Base-by-base conservation (phyloP, 2,888 invertebrate genomes). In the Tinea semifulvella region DNA sequence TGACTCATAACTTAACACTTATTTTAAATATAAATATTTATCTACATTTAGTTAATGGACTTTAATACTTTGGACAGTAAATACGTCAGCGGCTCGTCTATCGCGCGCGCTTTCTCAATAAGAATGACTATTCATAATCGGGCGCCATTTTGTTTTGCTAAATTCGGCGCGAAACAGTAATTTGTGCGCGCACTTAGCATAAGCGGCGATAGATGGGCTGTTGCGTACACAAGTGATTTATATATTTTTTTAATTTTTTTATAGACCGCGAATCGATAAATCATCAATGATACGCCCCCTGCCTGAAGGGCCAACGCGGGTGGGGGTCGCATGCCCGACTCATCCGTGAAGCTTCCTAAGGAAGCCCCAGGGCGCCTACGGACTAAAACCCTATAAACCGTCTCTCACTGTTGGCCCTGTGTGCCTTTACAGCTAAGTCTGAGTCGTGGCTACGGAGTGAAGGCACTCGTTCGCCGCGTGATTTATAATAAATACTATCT, bases 1-100 rank as follows among this genome's bases (percentile, higher is more conserved):
- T 22, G 25, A 22, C 25, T 22, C 25, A 22, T 22, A 22, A 22
- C n/a, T n/a, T n/a, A n/a, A 22, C 25, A 22, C 25, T 22, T 22
- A 7, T 22, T 7, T 7, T 22, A 22, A 19, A 16, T 17, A 14
- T n/a, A 76, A 76, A 77, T 74, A 70, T 76, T 77, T 77, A 75
- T 72, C 72, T 68, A 62, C 69, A n/a, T n/a, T 76, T 74, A 76
- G 71, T 61, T 73, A 79, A 79, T 77, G 76, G 68, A 74, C 68
- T 71, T 54, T 62, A 69, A 74, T 62, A 73, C 68, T 67, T 57
- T 51, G 11, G 56, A 51, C 53, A 57, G 64, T 79, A 75, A 73
- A 76, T 57, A 73, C 73, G 70, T 79, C 77, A 58, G 47, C 79
- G 54, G 46, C 44, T 50, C 54, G 67, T 76, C 79, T 53, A 48